Base-by-base conservation (phyloP, 2,888 invertebrate species). In the Tenthredo notha region DNA sequence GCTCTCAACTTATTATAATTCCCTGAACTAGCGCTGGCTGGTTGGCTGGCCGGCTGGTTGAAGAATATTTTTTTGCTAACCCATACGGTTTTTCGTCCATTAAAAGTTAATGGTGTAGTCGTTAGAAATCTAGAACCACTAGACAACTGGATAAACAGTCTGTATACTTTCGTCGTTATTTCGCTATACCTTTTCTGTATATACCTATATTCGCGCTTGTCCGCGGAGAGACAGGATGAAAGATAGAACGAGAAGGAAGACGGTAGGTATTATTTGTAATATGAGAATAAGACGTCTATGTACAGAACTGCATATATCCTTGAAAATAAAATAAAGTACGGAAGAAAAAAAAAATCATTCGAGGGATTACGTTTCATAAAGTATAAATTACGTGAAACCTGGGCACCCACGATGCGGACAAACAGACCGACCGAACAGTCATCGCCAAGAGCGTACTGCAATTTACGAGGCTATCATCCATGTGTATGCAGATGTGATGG, bases 391-490 rank as follows among this genome's bases (percentile, higher is more conserved):
- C 58, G 80, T 43, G 58, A 80, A 80, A 58, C 58, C 29, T 80
- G 40, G 47, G 67, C 33, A 83, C 67, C 67, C 29, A 67, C 67
- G 47, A 67, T 25, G 47, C 25, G 67, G 47, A 83, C 83, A 25
- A 67, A 83, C 67, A 10, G 67, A 67, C 83, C 40, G 47, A 67
- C 67, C 33, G 87, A 87, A 89, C 90, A 90, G 88, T 90, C 91
- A 90, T 90, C 89, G 91, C 91, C 91, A 87, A 90, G 89, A 91
- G 92, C 90, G 25, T 87, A 90, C 10, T 80, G 91, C 91, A 92
- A 92, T 92, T 92, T 92, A 91, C 92, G 89, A 87, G 90, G 92
- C 92, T 90, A 91, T 92, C 92, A 91, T 92, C 90, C 91, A 85
- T 87, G 89, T 89, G 89, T 90, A 92, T 92, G 91, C 91, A 91